Evolutionary conservation across 2,113 vertebrate genomes (phyloP).

Genomic region (Pagrus major): DNA sequence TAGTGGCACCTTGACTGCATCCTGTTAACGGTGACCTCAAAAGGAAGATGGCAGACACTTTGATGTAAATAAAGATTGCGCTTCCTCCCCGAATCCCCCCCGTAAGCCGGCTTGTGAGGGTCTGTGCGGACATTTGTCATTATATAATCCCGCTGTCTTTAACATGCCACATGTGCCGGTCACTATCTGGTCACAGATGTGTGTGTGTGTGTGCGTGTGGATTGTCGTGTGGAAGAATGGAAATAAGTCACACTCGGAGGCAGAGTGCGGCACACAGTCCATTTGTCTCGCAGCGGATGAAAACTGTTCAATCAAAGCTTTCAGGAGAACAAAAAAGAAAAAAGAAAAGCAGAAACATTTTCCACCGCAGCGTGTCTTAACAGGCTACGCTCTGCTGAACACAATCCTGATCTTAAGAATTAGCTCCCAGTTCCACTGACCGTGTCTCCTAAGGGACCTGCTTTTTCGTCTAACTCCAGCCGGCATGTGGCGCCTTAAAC

Average conservation of each 20-base stretch:
- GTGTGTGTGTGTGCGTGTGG: conserved; percentile 9
- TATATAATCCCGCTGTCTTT: conserved; percentile 70
- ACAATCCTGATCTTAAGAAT: conserved; percentile 76
- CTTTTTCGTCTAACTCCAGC: conserved; percentile 53
- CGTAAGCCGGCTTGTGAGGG: conserved; percentile 73
- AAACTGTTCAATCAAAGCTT: conserved; percentile 74
- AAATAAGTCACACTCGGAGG: conserved; percentile 15
- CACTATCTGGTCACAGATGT: conserved; percentile 49
- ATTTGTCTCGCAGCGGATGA: conserved; percentile 62
- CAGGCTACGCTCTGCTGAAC: conserved; percentile 76
- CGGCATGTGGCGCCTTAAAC: conserved; percentile 62
- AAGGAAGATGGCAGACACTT: conserved; percentile 72
- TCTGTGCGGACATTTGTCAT: conserved; percentile 67
- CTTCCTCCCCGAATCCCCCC: conserved; percentile 67
- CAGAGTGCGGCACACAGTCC: conserved; percentile 27
- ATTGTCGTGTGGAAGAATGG: conserved; percentile 25
- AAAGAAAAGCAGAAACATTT: conserved; percentile 58
- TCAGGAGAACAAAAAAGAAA: conserved; percentile 63
- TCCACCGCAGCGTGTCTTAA: conserved; percentile 72
- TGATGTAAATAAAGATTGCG: conserved; percentile 80
- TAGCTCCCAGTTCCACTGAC: conserved; percentile 73
- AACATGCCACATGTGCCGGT: conserved; percentile 47
- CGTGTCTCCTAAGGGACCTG: conserved; percentile 67
- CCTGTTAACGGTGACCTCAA: conserved; percentile 75
- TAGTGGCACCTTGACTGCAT: conserved; percentile 78